phyloP scores from a whole-genome alignment of 1,140 invertebrate genomes.

The Drosophila asahinai region DNA sequence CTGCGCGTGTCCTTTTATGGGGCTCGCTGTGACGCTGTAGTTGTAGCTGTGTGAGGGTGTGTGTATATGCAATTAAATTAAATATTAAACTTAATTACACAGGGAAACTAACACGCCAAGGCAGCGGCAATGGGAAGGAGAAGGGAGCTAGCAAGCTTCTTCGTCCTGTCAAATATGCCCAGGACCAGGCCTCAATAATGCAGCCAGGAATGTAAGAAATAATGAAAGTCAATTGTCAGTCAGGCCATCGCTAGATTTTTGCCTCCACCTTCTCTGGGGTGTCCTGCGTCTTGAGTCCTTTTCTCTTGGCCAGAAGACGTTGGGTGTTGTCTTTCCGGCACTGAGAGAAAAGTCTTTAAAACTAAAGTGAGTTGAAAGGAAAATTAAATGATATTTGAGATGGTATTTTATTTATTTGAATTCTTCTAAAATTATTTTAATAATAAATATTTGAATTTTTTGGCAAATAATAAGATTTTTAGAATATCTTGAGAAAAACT shows the following conservation, averaged over 20 bases:
- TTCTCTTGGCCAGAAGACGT: constrained; percentile 34
- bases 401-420: too few relatives aligned
- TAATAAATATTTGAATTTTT: too few relatives aligned
- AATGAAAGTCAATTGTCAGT: constrained; percentile 82
- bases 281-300: constrained; percentile 45
- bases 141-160: constrained; percentile 26
- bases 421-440: too few relatives aligned
- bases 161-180: constrained; percentile 71
- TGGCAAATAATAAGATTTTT: too few relatives aligned
- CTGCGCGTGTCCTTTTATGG: constrained; percentile 73
- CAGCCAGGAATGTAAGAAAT: constrained; percentile 79
- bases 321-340: constrained; percentile 21
- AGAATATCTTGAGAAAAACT: too few relatives aligned
- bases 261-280: constrained; percentile 16
- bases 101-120: constrained; percentile 72
- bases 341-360: not conserved
- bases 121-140: constrained; percentile 12
- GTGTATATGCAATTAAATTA: constrained; percentile 82
- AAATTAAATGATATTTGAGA: not conserved
- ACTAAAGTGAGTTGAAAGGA: not conserved
- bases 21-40: constrained; percentile 23
- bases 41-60: constrained; percentile 60
- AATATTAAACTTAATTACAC: constrained; percentile 84
- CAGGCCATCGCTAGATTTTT: constrained; percentile 51
- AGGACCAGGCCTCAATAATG: constrained; percentile 78